Evolutionary conservation across 2,113 vertebrate species (phyloP), one percentile per base, ranked within the genome.

Genomic region (Myxocyprinus asiaticus): DNA sequence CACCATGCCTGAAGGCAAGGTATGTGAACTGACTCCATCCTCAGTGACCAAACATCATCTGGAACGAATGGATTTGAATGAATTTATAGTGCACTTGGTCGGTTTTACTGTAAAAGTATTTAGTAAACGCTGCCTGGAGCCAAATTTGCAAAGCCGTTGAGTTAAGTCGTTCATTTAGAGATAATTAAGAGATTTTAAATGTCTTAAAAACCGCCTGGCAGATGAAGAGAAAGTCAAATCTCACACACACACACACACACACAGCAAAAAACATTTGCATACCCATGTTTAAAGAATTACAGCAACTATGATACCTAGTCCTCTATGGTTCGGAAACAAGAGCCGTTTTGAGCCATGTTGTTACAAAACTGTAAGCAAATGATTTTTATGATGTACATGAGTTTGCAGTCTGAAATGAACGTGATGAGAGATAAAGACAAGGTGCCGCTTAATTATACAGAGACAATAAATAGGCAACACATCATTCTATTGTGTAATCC

Each of bases 111-210:
- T 79, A 84, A 81, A 72, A 61, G 68, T 45, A 42, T 67, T 63
- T 58, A n/a, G 77, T 42, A 56, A 59, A 14, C 45, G 4, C 66
- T 50, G 71, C 72, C 80, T 70, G 59, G 70, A 78, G 69, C 63
- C 8, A 45, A 71, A 65, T 74, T 78, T 58, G 45, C 44, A 22
- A 11, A 67, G 67, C 73, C 67, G 4, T 55, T n/a, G 55, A 77
- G 75, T 75, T 64, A 81, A 81, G 79, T 81, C 82, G 68, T 69
- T 81, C 69, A 74, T 84, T 84, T 81, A 65, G 22, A 81, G 69
- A 81, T 78, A 84, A 77, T 69, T 61, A 12, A 58, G 11, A 56
- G n/a, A 73, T 68, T 76, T 42, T 59, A 45, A 50, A 63, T 17
- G 50, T 73, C 74, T 84, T 78, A 78, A 70, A 69, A 71, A 65